These are phyloP conservation scores for Apodemus agrarius DNA, from an alignment of 2,797 vertebrate genomes.

Conservation along the genomic window DNA sequence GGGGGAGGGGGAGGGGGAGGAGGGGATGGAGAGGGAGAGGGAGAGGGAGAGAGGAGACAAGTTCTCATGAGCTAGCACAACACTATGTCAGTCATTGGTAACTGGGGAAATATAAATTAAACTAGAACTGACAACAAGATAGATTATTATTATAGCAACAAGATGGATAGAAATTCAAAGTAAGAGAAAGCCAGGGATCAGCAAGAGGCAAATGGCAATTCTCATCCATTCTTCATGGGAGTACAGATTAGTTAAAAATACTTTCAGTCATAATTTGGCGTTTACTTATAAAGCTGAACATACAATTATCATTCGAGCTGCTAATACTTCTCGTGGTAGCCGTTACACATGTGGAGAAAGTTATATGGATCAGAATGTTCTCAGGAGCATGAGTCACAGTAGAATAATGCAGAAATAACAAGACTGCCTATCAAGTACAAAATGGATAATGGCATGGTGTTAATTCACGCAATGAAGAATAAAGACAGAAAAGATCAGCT, in stretches of 20 bases:
- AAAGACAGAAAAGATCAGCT: constrained; percentile 16
- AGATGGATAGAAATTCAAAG: constrained; percentile 16
- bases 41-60: too few species aligned
- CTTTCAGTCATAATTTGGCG: neutral
- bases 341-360: neutral
- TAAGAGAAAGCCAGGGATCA: neutral
- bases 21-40: too few species aligned
- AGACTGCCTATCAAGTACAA: neutral
- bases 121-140: neutral
- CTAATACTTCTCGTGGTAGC: constrained; percentile 9
- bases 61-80: neutral
- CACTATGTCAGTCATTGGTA: constrained; percentile 17
- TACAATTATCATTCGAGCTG: neutral
- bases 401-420: constrained; percentile 11
- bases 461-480: neutral
- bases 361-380: neutral
- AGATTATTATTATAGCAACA: neutral
- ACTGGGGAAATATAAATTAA: constrained; percentile 28
- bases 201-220: neutral
- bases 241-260: constrained; percentile 1
- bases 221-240: neutral
- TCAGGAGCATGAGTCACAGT: neutral
- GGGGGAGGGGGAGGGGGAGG: too few species aligned
- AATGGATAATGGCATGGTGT: neutral
- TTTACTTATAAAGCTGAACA: constrained; percentile 3